Percentiles rank a stretch among this genome's conserved stretches.
These are phyloP conservation scores for Chanos chanos DNA, from an alignment of 2,797 vertebrate genomes.

Conservation along the genomic window DNA sequence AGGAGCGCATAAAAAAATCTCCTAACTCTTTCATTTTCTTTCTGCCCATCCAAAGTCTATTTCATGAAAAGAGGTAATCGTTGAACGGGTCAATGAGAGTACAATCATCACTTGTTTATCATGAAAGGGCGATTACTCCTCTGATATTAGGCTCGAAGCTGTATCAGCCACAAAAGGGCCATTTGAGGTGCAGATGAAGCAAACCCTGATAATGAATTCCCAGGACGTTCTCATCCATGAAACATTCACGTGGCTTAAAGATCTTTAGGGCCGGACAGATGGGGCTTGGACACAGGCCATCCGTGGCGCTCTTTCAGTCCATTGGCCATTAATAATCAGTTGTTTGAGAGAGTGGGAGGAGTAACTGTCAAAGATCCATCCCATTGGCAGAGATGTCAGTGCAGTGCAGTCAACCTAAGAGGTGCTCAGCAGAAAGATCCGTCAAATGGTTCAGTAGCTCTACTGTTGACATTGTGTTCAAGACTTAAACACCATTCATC, in stretches of 20 bases:
- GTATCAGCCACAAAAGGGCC: conserved; percentile 7
- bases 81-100: conserved; percentile 20
- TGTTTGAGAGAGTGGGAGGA: conserved; percentile 10
- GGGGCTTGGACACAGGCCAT: conserved; percentile 22
- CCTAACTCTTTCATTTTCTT: conserved; percentile 1
- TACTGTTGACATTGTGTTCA: background rate
- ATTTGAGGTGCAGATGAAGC: conserved; percentile 29
- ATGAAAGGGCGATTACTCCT: conserved; percentile 21
- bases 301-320: conserved; percentile 18
- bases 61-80: conserved; percentile 27
- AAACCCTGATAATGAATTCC: conserved; percentile 22
- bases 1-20: background rate
- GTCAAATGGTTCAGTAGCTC: background rate
- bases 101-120: conserved; percentile 30
- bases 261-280: conserved; percentile 31
- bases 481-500: background rate
- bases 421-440: conserved; percentile 8
- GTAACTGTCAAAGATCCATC: background rate
- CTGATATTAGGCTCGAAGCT: conserved; percentile 17
- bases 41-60: conserved; percentile 10
- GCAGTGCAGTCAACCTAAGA: conserved; percentile 5
- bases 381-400: conserved; percentile 10
- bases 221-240: conserved; percentile 7
- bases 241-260: conserved; percentile 6
- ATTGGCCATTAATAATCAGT: conserved; percentile 30